Base-by-base conservation (phyloP, 2,113 vertebrate genomes). In the Sylvietta virens region DNA sequence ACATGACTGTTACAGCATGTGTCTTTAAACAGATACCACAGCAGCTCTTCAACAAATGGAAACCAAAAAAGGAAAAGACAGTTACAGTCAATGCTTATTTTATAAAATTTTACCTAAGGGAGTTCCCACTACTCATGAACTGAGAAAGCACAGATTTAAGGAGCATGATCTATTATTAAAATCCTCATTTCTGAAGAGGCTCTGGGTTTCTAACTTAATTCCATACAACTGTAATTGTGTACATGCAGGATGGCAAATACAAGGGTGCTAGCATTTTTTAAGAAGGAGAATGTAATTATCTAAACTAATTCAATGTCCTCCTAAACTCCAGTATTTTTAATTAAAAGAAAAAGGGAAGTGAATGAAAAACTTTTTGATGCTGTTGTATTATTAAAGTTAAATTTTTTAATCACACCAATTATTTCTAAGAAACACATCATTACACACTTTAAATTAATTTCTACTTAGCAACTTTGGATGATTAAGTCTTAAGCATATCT, bases 371-470 rank as follows among this genome's bases (percentile, higher is more conserved):
- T 47, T 92, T 28, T 39, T 27, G 15, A 93, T 73, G 31, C 12
- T 27, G 50, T 40, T 87, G 31, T 74, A 26, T n/a, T 90, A 84
- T 56, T 67, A 67, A 81, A 84, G 80, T 39, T 40, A 50, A 26
- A 86, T 93, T 97, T 97, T 95, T 92, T 85, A 81, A 93, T 78
- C 35, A 94, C 31, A 57, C 50, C 62, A 31, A 88, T 71, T 94
- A 72, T 91, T 76, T 86, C 54, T 78, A 87, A 61, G 88, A 90
- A 97, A 76, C 81, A 84, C 60, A 42, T 47, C 47, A 83, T 67
- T 64, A 91, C 58, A 37, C 33, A 60, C 66, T 78, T 85, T 27
- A 82, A 53, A 91, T 96, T 86, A 88, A 94, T 94, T 97, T 96
- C 74, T 87, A 44, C 70, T 91, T 85, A 91, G 88, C 69, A 84